Evolutionary conservation across 2,113 vertebrate species (phyloP), one percentile per base, ranked within the genome.

Genomic region (Capricornis sumatraensis): DNA sequence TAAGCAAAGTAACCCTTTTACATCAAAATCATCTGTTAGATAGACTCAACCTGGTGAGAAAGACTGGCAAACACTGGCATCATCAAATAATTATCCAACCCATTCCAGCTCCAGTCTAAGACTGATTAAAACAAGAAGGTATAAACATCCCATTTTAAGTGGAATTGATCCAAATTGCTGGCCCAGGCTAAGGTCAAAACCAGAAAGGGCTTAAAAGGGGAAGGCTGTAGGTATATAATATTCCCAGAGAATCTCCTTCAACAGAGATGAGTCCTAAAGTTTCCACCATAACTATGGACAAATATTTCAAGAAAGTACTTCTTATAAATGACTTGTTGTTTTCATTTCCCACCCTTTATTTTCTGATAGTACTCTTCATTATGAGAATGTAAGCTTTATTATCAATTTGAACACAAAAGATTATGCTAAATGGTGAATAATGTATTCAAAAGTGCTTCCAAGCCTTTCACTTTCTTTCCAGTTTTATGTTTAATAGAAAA

Each of bases 101-200:
- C 23, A 82, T 16, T 60, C 53, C 1, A 5, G 53, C 93, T 97
- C 94, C 43, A 98, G 87, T 97, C 52, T 84, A 87, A 98, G 79
- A n/a, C 14, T 87, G 83, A 98, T 98, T 96, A 91, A 98, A 98
- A 97, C 19, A 33, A 33, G 76, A 87, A 71, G 58, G 57, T 52
- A 52, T 94, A 96, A 97, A 98, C 82, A 58, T 94, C 83, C 82
- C 53, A 87, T 95, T 95, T 94, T 94, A 94, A 95, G 94, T 97
- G 95, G 64, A 96, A 50, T 43, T 93, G 33, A 93, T 96, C 62
- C 94, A 97, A 98, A 97, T 76, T 89, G n/a, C 52, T 91, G 88
- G 45, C 86, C 93, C 71, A 97, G 47, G 86, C 23, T 74, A 76
- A 98, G 58, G 94, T 96, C 86, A 96, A 67, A 94, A 94, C 83